These are phyloP conservation scores for Cheilosia pagana DNA, from an alignment of 2,888 invertebrate genomes.

Conservation along the genomic window DNA sequence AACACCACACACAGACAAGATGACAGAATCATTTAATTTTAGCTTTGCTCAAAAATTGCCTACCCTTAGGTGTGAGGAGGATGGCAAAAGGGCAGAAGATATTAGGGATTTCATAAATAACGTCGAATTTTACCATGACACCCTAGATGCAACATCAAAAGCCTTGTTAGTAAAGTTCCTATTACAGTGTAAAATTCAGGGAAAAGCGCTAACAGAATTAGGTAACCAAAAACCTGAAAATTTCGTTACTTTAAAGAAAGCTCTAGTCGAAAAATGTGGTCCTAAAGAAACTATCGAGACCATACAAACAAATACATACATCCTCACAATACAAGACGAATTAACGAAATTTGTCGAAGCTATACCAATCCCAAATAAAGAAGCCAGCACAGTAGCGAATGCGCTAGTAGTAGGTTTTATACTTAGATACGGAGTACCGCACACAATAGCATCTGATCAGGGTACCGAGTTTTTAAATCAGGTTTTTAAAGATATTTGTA, in stretches of 20 bases:
- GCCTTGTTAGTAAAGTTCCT: not conserved
- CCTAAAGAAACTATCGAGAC: not conserved
- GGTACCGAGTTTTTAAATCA: too few relatives aligned
- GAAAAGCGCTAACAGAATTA: constrained; percentile 9
- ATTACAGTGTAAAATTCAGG: not conserved
- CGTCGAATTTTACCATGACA: constrained; percentile 25
- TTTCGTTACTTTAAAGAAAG: not conserved
- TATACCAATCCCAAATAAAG: too few relatives aligned
- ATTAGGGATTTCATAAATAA: constrained; percentile 36
- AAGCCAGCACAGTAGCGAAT: too few relatives aligned
- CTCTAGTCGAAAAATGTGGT: not conserved
- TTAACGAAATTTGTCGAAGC: too few relatives aligned
- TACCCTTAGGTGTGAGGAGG: not conserved
- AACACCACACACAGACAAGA: not conserved
- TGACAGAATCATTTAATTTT: not conserved
- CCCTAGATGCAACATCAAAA: not conserved
- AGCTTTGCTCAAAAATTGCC: not conserved
- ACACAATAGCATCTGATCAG: too few relatives aligned
- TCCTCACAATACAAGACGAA: too few relatives aligned
- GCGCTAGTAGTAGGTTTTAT: too few relatives aligned
- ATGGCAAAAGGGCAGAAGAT: constrained; percentile 11
- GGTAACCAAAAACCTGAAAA: not conserved
- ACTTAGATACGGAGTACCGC: too few relatives aligned
- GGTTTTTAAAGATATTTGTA: too few relatives aligned
- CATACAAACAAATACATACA: too few relatives aligned